A percentile compares a stretch with the other conserved stretches of the same genome.
phyloP scores from a whole-genome alignment of 2,888 invertebrate species.

The Phalera bucephala region DNA sequence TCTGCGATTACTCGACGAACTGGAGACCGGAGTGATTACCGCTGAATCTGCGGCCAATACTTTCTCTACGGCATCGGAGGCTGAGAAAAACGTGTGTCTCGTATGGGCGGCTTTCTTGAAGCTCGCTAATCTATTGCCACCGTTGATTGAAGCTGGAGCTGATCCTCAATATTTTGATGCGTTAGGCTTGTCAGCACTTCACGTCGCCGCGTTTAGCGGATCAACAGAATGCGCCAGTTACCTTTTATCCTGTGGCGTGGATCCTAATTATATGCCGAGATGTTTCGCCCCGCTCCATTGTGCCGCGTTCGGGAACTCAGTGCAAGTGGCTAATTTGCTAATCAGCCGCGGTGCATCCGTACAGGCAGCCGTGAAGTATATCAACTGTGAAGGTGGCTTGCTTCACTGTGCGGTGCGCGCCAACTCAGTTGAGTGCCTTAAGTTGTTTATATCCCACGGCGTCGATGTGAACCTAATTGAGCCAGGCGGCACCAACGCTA shows the following conservation, averaged over 20 bases:
- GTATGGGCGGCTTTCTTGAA: slow-evolving; percentile 90
- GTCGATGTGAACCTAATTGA: slow-evolving; percentile 90
- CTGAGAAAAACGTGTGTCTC: slow-evolving; percentile 88
- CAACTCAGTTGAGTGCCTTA: slow-evolving; percentile 91
- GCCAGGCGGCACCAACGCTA: slow-evolving; percentile 89
- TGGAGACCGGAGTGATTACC: slow-evolving; percentile 86
- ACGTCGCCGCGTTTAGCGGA: slow-evolving; percentile 91
- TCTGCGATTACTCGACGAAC: slow-evolving; percentile 87
- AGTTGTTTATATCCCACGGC: slow-evolving; percentile 88
- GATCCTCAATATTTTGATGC: slow-evolving; percentile 88
- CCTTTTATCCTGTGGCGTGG: slow-evolving; percentile 86
- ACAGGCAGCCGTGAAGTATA: slow-evolving; percentile 85
- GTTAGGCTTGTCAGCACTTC: slow-evolving; percentile 88
- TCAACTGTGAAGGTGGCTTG: slow-evolving; percentile 88
- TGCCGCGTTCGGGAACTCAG: slow-evolving; percentile 94
- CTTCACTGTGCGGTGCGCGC: slow-evolving; percentile 93
- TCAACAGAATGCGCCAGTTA: slow-evolving; percentile 87
- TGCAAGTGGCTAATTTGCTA: slow-evolving; percentile 90
- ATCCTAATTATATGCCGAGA: slow-evolving; percentile 87
- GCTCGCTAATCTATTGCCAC: slow-evolving; percentile 85
- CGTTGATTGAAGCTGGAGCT: slow-evolving; percentile 86
- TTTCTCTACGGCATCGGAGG: slow-evolving; percentile 82
- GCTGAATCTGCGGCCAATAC: slow-evolving; percentile 79
- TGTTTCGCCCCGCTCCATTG: slow-evolving; percentile 93
- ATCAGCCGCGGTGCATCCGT: slow-evolving; percentile 88